Evolutionary conservation across 2,797 vertebrate species (phyloP), one percentile per base, ranked within the genome.

Genomic region (Thalassophryne amazonica): DNA sequence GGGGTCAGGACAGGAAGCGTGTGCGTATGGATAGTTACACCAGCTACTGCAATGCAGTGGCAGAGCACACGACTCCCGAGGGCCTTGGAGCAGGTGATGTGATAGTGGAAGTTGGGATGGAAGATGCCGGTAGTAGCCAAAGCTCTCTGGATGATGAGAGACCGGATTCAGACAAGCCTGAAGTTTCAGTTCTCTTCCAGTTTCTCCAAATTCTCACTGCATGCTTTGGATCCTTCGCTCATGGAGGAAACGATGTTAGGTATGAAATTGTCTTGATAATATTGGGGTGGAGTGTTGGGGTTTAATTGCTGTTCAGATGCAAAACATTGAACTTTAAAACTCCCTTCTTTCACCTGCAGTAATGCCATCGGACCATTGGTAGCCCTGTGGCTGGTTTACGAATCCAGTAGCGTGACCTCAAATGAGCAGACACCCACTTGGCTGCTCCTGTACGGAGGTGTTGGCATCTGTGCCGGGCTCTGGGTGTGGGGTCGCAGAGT

Each of bases 401-500:
- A 58, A 3, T 89, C 82, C 0, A 66, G 86, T 0, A 83, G 86
- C 0, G 94, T 98, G 46, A 60, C 65, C 27, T 85, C 94, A 2
- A 87, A 62, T 5, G 59, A 2, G 9, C 57, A 88, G 0, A 95
- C 93, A 7, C 97, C 96, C 18, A 90, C 94, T 41, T 98, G 96
- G 97, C 89, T 99, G 63, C 84, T 99, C 47, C 83, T 99, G 1
- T 99, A 97, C 0, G 97, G 97, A 2, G 96, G 97, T 0, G 79
- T 91, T 7, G 97, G 97, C 28, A 99, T 99, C 84, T 99, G 97
- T 10, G 89, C 76, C 0, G 97, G 97, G 12, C 80, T 99, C 5
- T 99, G 97, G 97, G 95, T 99, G 17, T 99, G 97, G 97, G 97
- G 97, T 23, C 91, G 96, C 41, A 83, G 97, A 77, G 97, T 99